A percentile compares a stretch with the other conserved stretches of the same genome.
Conservation (phyloP, 2,797 vertebrate genomes). For the Thripadectes ignobilis region DNA sequence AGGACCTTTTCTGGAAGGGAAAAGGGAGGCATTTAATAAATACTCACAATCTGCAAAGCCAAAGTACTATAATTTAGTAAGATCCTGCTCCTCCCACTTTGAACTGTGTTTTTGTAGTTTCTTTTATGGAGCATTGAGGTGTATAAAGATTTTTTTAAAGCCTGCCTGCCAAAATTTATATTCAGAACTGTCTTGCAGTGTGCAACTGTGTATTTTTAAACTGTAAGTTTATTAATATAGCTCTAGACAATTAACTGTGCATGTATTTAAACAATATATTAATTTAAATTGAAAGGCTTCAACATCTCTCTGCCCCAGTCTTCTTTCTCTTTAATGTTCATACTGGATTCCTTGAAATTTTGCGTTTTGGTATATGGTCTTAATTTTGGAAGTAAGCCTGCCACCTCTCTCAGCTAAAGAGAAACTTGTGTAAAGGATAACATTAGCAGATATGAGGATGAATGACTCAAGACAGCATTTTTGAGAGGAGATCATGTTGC, state of each 20-base stretch:
- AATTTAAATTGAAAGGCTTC: background rate
- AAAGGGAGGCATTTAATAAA: constrained; percentile 3
- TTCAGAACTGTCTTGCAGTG: background rate
- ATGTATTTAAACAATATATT: background rate
- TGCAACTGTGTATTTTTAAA: background rate
- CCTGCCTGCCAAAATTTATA: background rate
- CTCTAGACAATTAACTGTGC: background rate
- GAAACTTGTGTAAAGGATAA: background rate
- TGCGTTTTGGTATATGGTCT: background rate
- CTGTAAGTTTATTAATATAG: background rate
- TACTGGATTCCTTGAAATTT: background rate
- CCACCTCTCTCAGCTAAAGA: background rate
- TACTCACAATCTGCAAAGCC: background rate
- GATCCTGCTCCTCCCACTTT: background rate
- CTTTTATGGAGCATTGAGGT: background rate
- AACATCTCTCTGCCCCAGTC: accelerated
- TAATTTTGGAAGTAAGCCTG: background rate
- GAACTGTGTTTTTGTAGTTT: background rate
- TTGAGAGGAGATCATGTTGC: background rate
- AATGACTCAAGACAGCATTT: background rate
- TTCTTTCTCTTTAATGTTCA: background rate
- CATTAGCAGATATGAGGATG: background rate
- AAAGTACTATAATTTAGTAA: background rate
- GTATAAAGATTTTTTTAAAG: background rate
- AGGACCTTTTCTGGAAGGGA: background rate